Conservation (phyloP, 1,140 invertebrate species). For the Chelonus insularis region DNA sequence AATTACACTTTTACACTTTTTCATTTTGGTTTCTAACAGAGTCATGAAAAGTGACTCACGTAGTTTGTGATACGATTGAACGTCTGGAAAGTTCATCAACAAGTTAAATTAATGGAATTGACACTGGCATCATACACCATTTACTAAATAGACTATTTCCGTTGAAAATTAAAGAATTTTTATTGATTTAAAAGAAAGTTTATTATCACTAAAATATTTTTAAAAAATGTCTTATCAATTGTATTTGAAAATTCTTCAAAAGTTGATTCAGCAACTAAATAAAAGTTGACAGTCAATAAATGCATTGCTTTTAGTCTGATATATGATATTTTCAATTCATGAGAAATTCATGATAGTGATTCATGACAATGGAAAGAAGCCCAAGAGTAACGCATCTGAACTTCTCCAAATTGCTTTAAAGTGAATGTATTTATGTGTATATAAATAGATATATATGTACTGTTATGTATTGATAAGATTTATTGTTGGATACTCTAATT, state of each 20-base stretch:
- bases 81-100: conserved; percentile 28
- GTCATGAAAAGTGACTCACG: conserved; percentile 16
- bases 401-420: neutral
- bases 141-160: conserved; percentile 19
- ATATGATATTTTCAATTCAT: conserved; percentile 1
- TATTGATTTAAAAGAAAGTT: too few species aligned
- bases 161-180: too few species aligned
- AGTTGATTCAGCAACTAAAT: neutral
- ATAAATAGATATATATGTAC: neutral
- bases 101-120: conserved; percentile 24
- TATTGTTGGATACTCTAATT: too few species aligned
- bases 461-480: too few species aligned
- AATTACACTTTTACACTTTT: conserved; percentile 22
- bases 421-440: neutral
- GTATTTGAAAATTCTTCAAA: neutral
- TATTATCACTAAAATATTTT: too few species aligned
- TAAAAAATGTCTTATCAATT: neutral
- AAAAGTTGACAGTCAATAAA: conserved; percentile 1
- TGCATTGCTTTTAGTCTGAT: neutral
- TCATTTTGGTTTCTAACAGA: neutral
- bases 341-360: neutral
- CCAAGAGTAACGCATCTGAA: neutral
- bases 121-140: neutral
- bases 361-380: neutral
- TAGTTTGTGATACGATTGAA: conserved; percentile 6